These are phyloP conservation scores for Anoura caudifer DNA, from an alignment of 2,113 vertebrate genomes.

Conservation along the genomic window DNA sequence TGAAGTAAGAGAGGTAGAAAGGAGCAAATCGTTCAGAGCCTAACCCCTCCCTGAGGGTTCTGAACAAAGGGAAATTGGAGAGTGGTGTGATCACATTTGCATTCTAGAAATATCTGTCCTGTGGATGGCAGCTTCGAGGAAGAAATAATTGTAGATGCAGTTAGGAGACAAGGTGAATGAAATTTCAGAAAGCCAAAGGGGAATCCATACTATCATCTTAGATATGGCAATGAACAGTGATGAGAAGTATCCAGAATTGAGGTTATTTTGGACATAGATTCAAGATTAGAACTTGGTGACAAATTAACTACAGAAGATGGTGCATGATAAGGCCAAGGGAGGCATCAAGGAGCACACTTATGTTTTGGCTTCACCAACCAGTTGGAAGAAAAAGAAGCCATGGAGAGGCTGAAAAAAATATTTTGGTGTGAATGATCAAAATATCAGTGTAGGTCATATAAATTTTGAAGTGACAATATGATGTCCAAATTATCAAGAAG, in stretches of 20 bases:
- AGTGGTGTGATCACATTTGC: background rate
- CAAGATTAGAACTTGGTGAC: background rate
- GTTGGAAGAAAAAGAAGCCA: background rate
- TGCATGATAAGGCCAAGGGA: background rate
- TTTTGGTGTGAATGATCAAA: background rate
- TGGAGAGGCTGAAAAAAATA: background rate
- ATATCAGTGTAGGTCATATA: background rate
- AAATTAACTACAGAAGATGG: background rate
- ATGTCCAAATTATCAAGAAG: background rate
- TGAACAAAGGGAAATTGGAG: background rate
- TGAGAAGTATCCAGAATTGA: background rate
- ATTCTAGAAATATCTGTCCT: background rate
- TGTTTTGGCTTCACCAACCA: background rate
- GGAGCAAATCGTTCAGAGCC: accelerated
- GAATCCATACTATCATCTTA: background rate
- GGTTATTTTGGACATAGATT: background rate
- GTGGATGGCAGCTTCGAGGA: background rate
- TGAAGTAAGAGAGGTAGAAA: background rate
- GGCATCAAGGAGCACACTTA: background rate
- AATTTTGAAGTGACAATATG: background rate
- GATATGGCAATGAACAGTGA: background rate
- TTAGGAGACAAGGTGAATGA: background rate
- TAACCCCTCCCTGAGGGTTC: background rate
- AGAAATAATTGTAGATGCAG: background rate
- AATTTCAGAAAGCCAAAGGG: background rate